Percentiles rank a stretch among this genome's conserved stretches.
Conservation (phyloP, 2,888 invertebrate species). For the Hypercompe scribonia region DNA sequence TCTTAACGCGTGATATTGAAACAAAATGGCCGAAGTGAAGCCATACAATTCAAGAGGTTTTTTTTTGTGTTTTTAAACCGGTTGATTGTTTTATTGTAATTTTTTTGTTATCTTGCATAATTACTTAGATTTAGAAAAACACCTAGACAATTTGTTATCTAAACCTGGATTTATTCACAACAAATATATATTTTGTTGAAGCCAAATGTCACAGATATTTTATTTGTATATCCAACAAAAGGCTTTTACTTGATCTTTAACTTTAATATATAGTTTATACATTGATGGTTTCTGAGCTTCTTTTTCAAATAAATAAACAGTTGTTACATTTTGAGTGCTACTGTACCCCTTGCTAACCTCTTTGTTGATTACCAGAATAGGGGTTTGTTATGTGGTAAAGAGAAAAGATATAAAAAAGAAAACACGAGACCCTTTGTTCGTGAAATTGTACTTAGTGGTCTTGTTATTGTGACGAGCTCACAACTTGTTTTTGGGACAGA, state of each 20-base stretch:
- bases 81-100: slow-evolving; percentile 26
- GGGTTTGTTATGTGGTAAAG: not conserved
- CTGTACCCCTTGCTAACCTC: too few species aligned
- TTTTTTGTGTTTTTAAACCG: slow-evolving; percentile 24
- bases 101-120: slow-evolving; percentile 7
- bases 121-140: not conserved
- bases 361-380: not conserved
- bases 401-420: not conserved
- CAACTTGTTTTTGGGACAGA: not conserved
- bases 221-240: too few species aligned
- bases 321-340: too few species aligned
- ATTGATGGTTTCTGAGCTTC: too few species aligned
- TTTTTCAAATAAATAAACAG: too few species aligned
- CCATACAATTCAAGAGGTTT: slow-evolving; percentile 5
- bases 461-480: not conserved
- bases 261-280: too few species aligned
- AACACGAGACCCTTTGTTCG: not conserved
- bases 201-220: too few species aligned
- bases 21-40: slow-evolving; percentile 41
- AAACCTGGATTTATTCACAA: not conserved
- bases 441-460: not conserved
- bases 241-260: too few species aligned
- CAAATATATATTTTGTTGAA: not conserved
- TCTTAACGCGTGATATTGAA: slow-evolving; percentile 38
- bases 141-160: not conserved